Evolutionary conservation across 1,140 invertebrate genomes (phyloP).

Genomic region (Geopemphigus sp.): DNA sequence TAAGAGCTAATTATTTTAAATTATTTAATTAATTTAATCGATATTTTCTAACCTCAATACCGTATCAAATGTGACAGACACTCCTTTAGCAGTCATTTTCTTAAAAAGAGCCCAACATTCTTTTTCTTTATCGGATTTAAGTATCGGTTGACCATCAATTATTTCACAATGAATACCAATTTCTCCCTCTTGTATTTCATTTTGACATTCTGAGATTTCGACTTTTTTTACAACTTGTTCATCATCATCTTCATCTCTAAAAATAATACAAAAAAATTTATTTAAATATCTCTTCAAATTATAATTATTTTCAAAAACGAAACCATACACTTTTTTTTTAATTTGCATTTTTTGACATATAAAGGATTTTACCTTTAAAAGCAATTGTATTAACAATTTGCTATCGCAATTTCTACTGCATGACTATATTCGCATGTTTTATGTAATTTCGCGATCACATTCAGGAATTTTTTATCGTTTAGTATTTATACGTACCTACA

Average conservation of each 20-base stretch:
- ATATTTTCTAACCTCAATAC: constrained; percentile 59
- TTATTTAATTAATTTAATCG: too few species aligned
- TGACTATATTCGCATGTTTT: not conserved
- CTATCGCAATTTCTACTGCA: not conserved
- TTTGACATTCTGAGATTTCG: not conserved
- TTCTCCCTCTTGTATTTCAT: not conserved
- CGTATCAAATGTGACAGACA: constrained; percentile 68
- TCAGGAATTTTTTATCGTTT: not conserved
- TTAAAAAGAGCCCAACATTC: constrained; percentile 69
- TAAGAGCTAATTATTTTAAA: too few species aligned
- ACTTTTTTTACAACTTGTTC: not conserved
- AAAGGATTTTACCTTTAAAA: not conserved
- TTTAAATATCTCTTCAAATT: not conserved
- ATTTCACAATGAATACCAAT: not conserved
- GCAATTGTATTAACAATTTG: not conserved
- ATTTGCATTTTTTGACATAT: not conserved
- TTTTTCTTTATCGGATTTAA: constrained; percentile 61
- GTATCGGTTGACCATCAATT: constrained; percentile 50
- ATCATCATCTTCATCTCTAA: constrained; percentile 14
- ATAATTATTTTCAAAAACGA: not conserved
- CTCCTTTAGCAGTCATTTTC: constrained; percentile 68
- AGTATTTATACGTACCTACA: not conserved
- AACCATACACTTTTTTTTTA: not conserved
- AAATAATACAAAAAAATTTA: not conserved
- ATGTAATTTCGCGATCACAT: constrained; percentile 6